Base-by-base conservation (phyloP, 2,797 vertebrate species). In the Parauchenoglanis ngamensis region DNA sequence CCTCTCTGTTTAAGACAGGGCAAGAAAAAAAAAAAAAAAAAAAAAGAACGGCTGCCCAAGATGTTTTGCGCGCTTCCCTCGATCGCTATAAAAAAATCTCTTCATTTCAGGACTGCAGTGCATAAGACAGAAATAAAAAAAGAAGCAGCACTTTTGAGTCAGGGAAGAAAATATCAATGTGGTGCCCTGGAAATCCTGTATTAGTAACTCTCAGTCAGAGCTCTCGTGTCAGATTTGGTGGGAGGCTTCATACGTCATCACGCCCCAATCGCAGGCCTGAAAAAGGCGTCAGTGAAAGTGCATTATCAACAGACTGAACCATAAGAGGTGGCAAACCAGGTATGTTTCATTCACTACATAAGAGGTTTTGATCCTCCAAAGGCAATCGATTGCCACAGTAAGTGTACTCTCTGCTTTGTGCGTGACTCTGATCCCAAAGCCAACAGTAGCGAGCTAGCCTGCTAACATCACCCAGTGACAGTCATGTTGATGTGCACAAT, bases 131-230 rank as follows among this genome's bases (percentile, higher is more conserved):
- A 81, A 81, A 15, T 17, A 28, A 81, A 63, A 80, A 82, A 82
- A 49, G 3, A n/a, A 65, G 46, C 63, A 23, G 25, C 61, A 67
- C 80, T 67, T 83, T 67, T 31, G 61, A 68, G 19, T 21, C 46
- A 83, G 61, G n/a, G 7, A 83, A 1, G 8, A 65, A 82, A 49
- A 46, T 61, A 59, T 65, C 7, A 28, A 21, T 46, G 59, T 82
- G 44, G n/a, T 52, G 59, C 80, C 40, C 44, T 82, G 61, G 80
- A 67, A 82, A 65, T 67, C 40, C 80, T 67, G 44, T 25, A 65
- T 10, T 65, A 81, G 23, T n/a, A 82, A 82, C 1, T 59, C n/a
- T 7, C 79, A 65, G 79, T 65, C 59, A 65, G 59, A 82, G 77
- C 77, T 61, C 77, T 44, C 4, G 35, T 61, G 46, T 67, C 57